Evolutionary conservation across 2,888 invertebrate species (phyloP).

Genomic region (Argyresthia albistria): DNA sequence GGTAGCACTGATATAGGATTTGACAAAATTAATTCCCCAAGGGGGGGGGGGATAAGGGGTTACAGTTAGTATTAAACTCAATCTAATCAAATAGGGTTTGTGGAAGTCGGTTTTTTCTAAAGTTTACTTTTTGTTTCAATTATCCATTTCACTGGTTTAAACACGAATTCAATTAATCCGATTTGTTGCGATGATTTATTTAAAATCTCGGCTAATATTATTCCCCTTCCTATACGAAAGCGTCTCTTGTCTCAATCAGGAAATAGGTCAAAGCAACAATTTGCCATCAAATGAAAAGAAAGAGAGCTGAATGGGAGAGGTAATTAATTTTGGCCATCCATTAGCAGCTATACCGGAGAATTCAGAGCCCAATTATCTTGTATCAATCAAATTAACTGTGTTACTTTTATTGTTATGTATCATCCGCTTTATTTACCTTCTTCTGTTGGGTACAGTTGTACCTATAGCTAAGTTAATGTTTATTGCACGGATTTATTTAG

Average conservation of each 20-base stretch:
- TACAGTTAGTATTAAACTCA: no score
- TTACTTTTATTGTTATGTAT: slow-evolving; percentile 9
- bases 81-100: no score
- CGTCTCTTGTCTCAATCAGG: slow-evolving; percentile 16
- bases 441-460: not conserved
- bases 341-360: slow-evolving; percentile 22
- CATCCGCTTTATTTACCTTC: not conserved
- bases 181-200: not conserved
- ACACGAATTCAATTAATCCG: not conserved
- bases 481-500: not conserved
- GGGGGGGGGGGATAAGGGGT: no score
- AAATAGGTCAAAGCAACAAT: slow-evolving; percentile 13
- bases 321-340: slow-evolving; percentile 33
- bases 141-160: no score
- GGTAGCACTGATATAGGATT: no score
- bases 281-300: slow-evolving; percentile 19
- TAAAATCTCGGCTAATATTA: not conserved
- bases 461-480: not conserved
- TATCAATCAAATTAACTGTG: slow-evolving; percentile 28
- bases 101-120: no score
- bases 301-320: slow-evolving; percentile 25
- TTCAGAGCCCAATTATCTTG: slow-evolving; percentile 30
- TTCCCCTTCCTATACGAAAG: slow-evolving; percentile 6
- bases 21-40: no score
- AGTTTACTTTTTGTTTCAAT: no score